phyloP scores from a whole-genome alignment of 2,888 invertebrate species.

The Creontiades dilutus region DNA sequence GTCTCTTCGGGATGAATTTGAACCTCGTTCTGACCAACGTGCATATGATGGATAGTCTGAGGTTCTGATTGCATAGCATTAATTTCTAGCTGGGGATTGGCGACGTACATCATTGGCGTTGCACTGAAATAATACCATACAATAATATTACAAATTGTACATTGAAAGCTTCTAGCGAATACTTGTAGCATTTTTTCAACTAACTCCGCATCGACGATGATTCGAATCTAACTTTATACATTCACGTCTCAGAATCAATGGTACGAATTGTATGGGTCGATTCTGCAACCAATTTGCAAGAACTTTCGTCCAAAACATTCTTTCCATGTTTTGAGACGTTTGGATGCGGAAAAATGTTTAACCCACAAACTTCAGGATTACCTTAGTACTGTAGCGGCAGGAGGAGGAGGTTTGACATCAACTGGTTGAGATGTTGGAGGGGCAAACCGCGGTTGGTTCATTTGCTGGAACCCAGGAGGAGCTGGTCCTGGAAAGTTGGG shows the following conservation, averaged over 20 bases:
- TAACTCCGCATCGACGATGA: too few species aligned
- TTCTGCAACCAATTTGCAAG: too few species aligned
- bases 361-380: not conserved
- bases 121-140: conserved; percentile 76
- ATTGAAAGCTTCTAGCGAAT: too few species aligned
- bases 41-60: not conserved
- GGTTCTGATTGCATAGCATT: conserved; percentile 41
- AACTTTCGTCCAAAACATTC: too few species aligned
- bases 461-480: conserved; percentile 47
- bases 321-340: too few species aligned
- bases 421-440: conserved; percentile 7
- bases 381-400: conserved; percentile 74
- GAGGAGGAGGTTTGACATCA: conserved; percentile 66
- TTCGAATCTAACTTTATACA: too few species aligned
- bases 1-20: conserved; percentile 75
- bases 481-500: conserved; percentile 70
- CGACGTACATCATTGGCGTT: conserved; percentile 79
- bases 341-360: too few species aligned
- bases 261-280: too few species aligned
- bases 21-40: not conserved
- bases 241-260: too few species aligned
- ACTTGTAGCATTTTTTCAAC: too few species aligned
- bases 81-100: conserved; percentile 78
- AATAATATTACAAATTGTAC: not conserved
- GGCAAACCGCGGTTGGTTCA: conserved; percentile 51